phyloP scores from a whole-genome alignment of 2,797 vertebrate species.

The Lepilemur septentrionalis region DNA sequence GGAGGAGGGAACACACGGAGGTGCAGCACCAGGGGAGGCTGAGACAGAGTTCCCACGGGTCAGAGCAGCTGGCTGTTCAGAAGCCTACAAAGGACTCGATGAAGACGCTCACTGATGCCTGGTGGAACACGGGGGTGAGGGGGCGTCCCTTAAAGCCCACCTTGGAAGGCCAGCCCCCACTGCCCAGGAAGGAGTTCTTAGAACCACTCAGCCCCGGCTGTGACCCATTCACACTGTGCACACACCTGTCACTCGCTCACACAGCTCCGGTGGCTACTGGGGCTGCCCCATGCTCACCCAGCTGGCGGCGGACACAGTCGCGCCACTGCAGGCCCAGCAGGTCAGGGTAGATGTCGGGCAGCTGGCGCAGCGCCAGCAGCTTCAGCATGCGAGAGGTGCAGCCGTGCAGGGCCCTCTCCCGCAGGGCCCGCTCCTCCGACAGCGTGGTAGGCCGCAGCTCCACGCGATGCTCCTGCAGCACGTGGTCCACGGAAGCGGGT shows the following conservation, averaged over 20 bases:
- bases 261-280: constrained; percentile 53
- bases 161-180: too few relatives aligned
- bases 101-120: not conserved
- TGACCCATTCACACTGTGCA: constrained; percentile 84
- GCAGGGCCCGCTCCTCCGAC: constrained; percentile 93
- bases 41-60: not conserved
- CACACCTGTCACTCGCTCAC: constrained; percentile 87
- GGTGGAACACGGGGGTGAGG: not conserved
- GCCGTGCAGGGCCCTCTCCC: constrained; percentile 90
- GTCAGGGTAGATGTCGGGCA: constrained; percentile 93
- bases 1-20: not conserved
- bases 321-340: constrained; percentile 93
- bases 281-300: constrained; percentile 88
- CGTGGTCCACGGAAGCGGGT: constrained; percentile 89
- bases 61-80: not conserved
- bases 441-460: constrained; percentile 96
- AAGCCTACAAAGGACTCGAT: not conserved
- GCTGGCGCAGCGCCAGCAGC: constrained; percentile 94
- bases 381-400: constrained; percentile 94
- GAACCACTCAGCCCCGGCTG: constrained; percentile 77
- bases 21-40: not conserved
- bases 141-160: not conserved
- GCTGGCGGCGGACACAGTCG: constrained; percentile 88
- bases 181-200: not conserved
- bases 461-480: constrained; percentile 94